Conservation (phyloP, 2,888 invertebrate species). For the Aphrophora alni region DNA sequence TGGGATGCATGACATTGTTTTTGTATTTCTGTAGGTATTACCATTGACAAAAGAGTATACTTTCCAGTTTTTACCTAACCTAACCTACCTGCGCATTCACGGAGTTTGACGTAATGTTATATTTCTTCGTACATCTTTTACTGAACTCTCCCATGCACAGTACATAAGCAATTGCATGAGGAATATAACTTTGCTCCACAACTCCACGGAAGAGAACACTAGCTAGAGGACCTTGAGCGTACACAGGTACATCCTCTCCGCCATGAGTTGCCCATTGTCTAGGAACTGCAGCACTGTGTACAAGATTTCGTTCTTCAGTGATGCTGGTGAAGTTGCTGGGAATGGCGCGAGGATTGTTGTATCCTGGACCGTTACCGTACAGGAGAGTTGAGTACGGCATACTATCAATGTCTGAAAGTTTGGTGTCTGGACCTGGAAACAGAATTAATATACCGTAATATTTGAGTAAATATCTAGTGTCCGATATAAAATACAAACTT, state of each 20-base stretch:
- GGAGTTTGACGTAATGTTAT: slow-evolving; percentile 9
- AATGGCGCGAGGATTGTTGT: slow-evolving; percentile 67
- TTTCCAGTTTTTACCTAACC: too few species aligned
- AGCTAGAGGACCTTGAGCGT: slow-evolving; percentile 51
- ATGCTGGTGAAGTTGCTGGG: slow-evolving; percentile 53
- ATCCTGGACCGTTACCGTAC: slow-evolving; percentile 81
- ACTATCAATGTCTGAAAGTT: slow-evolving; percentile 76
- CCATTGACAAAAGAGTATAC: too few species aligned
- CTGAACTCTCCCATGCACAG: slow-evolving; percentile 61
- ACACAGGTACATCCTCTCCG: slow-evolving; percentile 80
- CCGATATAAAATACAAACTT: too few species aligned
- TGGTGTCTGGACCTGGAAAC: slow-evolving; percentile 71
- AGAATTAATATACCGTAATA: too few species aligned
- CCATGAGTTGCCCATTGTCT: too few species aligned
- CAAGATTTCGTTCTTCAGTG: slow-evolving; percentile 62
- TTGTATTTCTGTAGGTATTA: too few species aligned
- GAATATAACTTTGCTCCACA: slow-evolving; percentile 84
- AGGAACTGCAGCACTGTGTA: slow-evolving; percentile 76
- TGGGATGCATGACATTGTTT: too few species aligned
- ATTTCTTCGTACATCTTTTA: slow-evolving; percentile 53
- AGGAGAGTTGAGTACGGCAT: slow-evolving; percentile 76
- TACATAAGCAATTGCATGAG: slow-evolving; percentile 83
- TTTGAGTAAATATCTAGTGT: too few species aligned
- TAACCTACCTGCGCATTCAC: slow-evolving; percentile 12
- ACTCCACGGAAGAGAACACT: slow-evolving; percentile 62